Evolutionary conservation across 2,888 invertebrate species (phyloP), one percentile per base, ranked within the genome.

Genomic region (Hirtodrosophila duncani): DNA sequence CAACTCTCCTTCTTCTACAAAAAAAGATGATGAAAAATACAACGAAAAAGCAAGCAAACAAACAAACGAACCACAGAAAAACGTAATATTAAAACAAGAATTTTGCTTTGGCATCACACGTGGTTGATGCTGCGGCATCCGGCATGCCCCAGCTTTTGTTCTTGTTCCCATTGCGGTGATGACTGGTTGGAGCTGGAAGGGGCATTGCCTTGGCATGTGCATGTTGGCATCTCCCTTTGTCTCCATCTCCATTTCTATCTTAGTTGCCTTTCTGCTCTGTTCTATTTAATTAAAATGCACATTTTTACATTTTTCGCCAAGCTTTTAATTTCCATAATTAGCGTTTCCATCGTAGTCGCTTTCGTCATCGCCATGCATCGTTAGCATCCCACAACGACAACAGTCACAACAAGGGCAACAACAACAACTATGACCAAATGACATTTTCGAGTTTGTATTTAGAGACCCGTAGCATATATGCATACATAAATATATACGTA

Each of bases 301-400:
- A 77, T 72, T 77, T 75, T 68, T 65, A 64, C 66, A 68, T 68
- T 63, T n/a, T 75, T 67, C 13, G 58, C 78, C 57, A 77, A 77
- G 80, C 77, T 77, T 80, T 77, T 77, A 77, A 75, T 75, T 75
- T 75, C 77, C 75, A 80, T 75, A 75, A 75, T 75, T 75, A 75
- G 75, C 72, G 67, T 52, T 71, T 44, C 46, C 69, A 68, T 39
- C 63, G 72, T 41, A 50, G 50, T 39, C 60, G 50, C 30, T 48
- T 38, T 27, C 27, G 11, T 20, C 36, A 33, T 34, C 31, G 53
- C n/a, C n/a, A n/a, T n/a, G n/a, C n/a, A n/a, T 31, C 39, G 38
- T 26, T 38, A 9, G 30, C 48, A 23, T 17, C 16, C 48, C 46
- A 6, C 46, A 46, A 23, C 11, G 30, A n/a, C 52, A 31, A 20